These are phyloP conservation scores for Argya squamiceps DNA, from an alignment of 2,797 vertebrate genomes.

Conservation along the genomic window DNA sequence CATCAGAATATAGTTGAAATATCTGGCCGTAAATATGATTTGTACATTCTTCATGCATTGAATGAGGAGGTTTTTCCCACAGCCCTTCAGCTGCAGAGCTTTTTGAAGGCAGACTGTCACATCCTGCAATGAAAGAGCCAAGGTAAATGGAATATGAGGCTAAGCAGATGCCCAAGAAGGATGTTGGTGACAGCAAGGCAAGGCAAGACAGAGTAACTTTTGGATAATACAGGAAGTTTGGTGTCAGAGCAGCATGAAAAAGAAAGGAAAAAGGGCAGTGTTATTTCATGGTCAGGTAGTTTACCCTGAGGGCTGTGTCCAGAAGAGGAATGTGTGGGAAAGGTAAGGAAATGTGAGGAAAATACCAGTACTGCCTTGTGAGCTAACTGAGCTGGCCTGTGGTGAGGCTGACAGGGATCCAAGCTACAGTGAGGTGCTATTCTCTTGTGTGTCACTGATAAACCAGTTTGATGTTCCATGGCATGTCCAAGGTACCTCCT, in stretches of 20 bases:
- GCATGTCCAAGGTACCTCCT: neutral
- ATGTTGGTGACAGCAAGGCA: neutral
- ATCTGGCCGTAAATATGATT: neutral
- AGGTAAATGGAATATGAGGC: neutral
- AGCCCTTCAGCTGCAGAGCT: neutral
- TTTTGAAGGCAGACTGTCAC: neutral
- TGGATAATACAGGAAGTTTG: neutral
- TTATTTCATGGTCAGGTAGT: neutral
- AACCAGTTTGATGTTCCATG: neutral
- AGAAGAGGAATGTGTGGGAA: neutral
- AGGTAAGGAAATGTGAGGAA: neutral
- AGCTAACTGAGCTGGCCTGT: neutral
- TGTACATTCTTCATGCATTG: neutral
- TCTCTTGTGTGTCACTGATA: neutral
- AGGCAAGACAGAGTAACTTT: neutral
- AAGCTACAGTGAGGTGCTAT: neutral
- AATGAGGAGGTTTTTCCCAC: neutral
- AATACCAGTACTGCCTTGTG: neutral
- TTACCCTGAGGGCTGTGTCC: neutral
- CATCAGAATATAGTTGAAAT: neutral
- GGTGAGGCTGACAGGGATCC: neutral
- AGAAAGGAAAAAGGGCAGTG: neutral
- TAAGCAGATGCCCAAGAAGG: neutral
- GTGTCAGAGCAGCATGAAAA: neutral
- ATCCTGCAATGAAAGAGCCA: neutral